Conservation (phyloP, 1,140 invertebrate species). For the Caenorhabditis inopinata region DNA sequence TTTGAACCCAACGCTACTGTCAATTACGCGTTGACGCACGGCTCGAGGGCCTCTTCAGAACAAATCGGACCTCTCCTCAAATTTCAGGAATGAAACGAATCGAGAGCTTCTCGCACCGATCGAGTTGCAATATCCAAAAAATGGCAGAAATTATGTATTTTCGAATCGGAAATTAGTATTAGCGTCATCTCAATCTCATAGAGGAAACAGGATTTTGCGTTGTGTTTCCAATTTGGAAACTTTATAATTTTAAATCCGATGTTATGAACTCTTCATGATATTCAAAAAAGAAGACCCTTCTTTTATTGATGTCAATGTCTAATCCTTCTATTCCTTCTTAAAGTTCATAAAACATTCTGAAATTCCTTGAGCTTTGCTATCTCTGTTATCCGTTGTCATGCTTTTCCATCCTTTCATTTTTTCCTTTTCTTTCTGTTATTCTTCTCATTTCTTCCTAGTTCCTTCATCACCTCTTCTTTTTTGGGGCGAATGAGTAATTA, state of each 20-base stretch:
- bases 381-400: too few species aligned
- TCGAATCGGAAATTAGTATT: neutral
- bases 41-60: neutral
- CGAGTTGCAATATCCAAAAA: neutral
- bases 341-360: neutral
- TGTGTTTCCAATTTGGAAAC: too few species aligned
- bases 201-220: too few species aligned
- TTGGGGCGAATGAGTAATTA: conserved; percentile 13
- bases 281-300: too few species aligned
- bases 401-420: neutral
- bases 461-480: conserved; percentile 14
- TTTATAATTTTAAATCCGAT: too few species aligned
- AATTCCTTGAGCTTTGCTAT: too few species aligned
- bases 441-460: neutral
- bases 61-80: neutral
- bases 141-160: neutral
- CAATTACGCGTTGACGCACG: conserved; percentile 9
- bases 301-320: too few species aligned
- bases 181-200: neutral
- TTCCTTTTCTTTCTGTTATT: neutral
- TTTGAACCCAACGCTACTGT: conserved; percentile 12
- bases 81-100: neutral
- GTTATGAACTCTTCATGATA: too few species aligned
- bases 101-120: neutral
- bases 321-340: neutral